phyloP scores from a whole-genome alignment of 2,888 invertebrate species.

The Tenthredo mesomela region DNA sequence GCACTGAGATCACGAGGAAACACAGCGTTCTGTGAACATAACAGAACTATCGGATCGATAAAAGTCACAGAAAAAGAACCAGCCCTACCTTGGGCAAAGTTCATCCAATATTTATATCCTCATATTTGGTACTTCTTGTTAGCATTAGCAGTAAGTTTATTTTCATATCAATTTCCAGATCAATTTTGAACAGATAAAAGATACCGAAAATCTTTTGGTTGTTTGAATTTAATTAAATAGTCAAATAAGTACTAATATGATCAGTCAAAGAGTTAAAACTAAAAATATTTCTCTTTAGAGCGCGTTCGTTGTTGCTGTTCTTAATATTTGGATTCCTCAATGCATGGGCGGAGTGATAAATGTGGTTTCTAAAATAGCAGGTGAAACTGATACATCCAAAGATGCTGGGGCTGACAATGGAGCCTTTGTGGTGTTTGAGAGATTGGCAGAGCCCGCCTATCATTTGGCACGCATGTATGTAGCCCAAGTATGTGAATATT shows the following conservation, averaged over 20 bases:
- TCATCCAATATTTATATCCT: conserved; percentile 87
- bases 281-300: conserved; percentile 82
- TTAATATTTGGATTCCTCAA: conserved; percentile 94
- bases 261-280: conserved; percentile 19
- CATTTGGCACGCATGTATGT: conserved; percentile 85
- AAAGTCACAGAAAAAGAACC: conserved; percentile 51
- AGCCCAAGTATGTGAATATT: conserved; percentile 82
- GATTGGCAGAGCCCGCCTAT: conserved; percentile 84
- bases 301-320: conserved; percentile 90
- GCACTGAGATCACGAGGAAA: conserved; percentile 57
- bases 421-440: conserved; percentile 79
- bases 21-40: conserved; percentile 56
- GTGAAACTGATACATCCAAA: conserved; percentile 70
- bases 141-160: conserved; percentile 87
- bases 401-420: conserved; percentile 77
- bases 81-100: conserved; percentile 88
- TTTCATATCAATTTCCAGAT: background rate
- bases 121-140: conserved; percentile 88
- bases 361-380: conserved; percentile 82
- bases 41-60: conserved; percentile 51
- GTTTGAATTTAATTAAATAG: conserved; percentile 33
- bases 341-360: conserved; percentile 92
- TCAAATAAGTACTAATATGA: background rate
- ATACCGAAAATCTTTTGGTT: conserved; percentile 34
- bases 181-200: background rate